Evolutionary conservation across 2,888 invertebrate species (phyloP).

Genomic region (Drosophila anceps): DNA sequence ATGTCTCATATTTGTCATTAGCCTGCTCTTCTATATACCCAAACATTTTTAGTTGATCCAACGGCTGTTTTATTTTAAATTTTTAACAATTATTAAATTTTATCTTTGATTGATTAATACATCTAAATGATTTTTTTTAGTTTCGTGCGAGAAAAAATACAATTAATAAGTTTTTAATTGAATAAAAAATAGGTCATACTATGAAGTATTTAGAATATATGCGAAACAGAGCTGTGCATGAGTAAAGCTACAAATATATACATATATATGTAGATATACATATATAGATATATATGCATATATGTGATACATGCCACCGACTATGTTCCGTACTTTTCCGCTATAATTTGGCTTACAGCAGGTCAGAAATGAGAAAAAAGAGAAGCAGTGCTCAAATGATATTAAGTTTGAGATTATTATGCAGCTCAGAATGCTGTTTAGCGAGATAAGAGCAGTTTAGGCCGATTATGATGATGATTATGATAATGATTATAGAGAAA

Average conservation of each 20-base stretch:
- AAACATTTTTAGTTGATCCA: neutral
- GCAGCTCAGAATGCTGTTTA: neutral
- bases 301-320: neutral
- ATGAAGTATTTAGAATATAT: neutral
- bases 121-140: neutral
- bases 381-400: neutral
- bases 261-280: neutral
- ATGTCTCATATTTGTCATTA: too few relatives aligned
- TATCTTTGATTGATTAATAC: neutral
- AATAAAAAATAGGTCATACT: neutral
- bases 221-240: neutral
- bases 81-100: neutral
- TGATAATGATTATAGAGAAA: constrained; percentile 1
- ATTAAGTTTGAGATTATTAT: neutral
- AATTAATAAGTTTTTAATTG: neutral
- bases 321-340: constrained; percentile 5
- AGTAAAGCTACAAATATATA: neutral
- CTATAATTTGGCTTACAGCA: neutral
- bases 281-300: neutral
- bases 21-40: too few relatives aligned
- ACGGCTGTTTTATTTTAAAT: neutral
- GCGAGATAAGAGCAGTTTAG: neutral
- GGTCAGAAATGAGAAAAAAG: neutral
- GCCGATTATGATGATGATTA: neutral
- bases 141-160: neutral